Evolutionary conservation across 2,888 invertebrate genomes (phyloP).

Genomic region (Lucinisca nassula): DNA sequence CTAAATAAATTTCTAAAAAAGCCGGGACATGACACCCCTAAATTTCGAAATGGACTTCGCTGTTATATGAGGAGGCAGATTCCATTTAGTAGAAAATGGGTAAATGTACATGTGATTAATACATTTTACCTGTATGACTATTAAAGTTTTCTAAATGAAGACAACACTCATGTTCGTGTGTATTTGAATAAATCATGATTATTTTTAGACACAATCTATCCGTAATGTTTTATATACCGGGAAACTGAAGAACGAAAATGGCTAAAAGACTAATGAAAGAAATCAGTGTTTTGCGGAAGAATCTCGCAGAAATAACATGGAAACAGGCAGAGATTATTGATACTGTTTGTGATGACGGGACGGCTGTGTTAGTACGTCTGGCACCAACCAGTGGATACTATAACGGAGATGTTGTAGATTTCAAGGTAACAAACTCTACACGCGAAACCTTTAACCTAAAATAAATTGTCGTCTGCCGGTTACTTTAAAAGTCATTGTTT

Average conservation of each 20-base stretch:
- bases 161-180: background rate
- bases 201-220: background rate
- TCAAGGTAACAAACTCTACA: conserved; percentile 15
- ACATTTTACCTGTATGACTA: background rate
- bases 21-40: no score
- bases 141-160: background rate
- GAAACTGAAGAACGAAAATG: no score
- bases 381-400: conserved; percentile 3
- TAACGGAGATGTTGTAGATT: background rate
- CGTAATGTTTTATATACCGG: no score
- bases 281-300: background rate
- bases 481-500: no score
- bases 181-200: background rate
- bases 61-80: no score
- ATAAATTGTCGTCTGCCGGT: no score
- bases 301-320: background rate
- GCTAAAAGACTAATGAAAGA: background rate
- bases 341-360: background rate
- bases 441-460: no score
- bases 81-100: no score
- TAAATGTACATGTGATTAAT: no score
- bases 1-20: no score
- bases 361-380: background rate
- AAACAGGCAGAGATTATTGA: background rate
- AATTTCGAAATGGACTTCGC: no score